Evolutionary conservation across 2,113 vertebrate genomes (phyloP), one percentile per base, ranked within the genome.

Genomic region (Phasianus colchicus): DNA sequence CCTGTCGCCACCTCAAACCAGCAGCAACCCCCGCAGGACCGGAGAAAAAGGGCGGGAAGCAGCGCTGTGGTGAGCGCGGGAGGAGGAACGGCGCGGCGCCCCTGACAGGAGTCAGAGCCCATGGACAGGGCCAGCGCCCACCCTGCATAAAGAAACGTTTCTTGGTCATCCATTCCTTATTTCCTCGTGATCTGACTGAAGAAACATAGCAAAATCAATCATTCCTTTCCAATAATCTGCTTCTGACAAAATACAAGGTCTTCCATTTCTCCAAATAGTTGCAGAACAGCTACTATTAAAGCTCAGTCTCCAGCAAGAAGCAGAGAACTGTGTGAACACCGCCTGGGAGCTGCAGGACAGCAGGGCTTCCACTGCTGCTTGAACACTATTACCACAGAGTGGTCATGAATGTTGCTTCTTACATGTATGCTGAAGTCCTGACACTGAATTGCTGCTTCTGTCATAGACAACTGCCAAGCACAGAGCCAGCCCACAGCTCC

Each of bases 161-260:
- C 40, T 42, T 30, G 47, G 5, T 55, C 36, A 22, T 34, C 40
- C 24, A 19, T 48, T 8, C 27, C 30, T 47, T 61, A 38, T 48
- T 40, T 10, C 69, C 71, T 58, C 78, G 88, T 1, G 4, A 67
- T 74, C 76, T 48, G 69, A 92, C 52, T 79, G 80, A 96, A 78
- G 67, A 82, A 95, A 91, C 17, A 54, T 34, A 86, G 89, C 91
- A 92, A 96, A 89, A 2, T 4, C 6, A 79, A 43, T 25, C 66
- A 69, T 58, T 78, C 90, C n/a, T 64, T 67, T 94, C 84, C 74
- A 91, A 71, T 75, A 64, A 93, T 73, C 16, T 92, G 84, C 69
- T 86, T 78, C 57, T 50, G 61, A 60, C 72, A 92, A 86, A 87
- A 94, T 24, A 64, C 0, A 54, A 90, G 71, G 75, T 90, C 83